Conservation (phyloP, 2,797 vertebrate species). For the Neosilurus hyrtlii region DNA sequence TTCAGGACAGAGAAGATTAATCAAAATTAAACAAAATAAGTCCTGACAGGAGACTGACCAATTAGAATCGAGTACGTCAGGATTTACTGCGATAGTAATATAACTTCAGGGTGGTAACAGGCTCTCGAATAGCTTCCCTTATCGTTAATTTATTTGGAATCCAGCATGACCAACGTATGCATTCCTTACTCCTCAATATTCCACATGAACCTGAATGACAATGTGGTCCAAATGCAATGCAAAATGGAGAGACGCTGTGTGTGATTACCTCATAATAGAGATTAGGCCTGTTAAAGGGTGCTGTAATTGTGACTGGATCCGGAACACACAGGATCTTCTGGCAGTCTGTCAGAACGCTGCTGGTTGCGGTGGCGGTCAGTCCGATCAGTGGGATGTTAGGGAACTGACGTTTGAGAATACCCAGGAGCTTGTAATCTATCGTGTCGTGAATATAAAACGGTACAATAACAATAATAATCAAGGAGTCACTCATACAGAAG, state of each 20-base stretch:
- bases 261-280: conserved; percentile 88
- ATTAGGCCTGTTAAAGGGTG: conserved; percentile 92
- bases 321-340: conserved; percentile 87
- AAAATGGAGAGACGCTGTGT: neutral
- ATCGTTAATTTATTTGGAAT: neutral
- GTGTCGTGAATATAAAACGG: neutral
- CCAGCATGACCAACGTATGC: neutral
- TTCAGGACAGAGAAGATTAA: neutral
- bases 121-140: neutral
- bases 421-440: conserved; percentile 93
- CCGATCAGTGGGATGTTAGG: conserved; percentile 84
- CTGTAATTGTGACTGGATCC: conserved; percentile 82
- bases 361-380: conserved; percentile 93
- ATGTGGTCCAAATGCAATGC: no score
- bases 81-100: neutral
- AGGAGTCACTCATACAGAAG: neutral
- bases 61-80: no score
- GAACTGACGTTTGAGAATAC: conserved; percentile 96
- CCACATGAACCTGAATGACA: neutral
- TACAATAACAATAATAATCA: neutral
- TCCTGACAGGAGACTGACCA: no score
- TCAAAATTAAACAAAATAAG: no score
- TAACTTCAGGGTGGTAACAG: neutral
- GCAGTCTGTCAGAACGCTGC: conserved; percentile 86
- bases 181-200: no score